Conservation (phyloP, 2,888 invertebrate genomes). For the Macropis europaea region DNA sequence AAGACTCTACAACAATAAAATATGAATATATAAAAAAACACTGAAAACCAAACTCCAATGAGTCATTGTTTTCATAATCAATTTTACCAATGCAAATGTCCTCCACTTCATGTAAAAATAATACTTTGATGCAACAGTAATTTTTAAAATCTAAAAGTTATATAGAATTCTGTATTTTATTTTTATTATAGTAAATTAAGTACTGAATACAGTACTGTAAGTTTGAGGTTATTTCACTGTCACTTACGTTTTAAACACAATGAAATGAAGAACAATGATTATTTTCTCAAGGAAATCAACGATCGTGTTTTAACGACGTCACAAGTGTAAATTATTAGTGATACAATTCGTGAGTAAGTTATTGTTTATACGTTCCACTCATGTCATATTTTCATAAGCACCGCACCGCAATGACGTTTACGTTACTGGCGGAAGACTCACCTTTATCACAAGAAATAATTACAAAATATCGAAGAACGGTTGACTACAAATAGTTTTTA, state of each 20-base stretch:
- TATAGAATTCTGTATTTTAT: neutral
- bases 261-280: neutral
- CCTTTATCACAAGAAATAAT: slow-evolving; percentile 19
- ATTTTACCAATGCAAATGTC: neutral
- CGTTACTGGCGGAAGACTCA: neutral
- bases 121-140: neutral
- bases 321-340: neutral
- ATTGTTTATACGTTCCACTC: slow-evolving; percentile 18
- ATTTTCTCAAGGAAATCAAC: neutral
- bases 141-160: neutral
- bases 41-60: neutral
- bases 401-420: neutral
- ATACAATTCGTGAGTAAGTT: neutral
- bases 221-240: slow-evolving; percentile 29
- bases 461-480: slow-evolving; percentile 29
- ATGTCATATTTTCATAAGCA: neutral
- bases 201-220: neutral
- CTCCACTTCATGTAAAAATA: neutral
- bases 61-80: slow-evolving; percentile 1
- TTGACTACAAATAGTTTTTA: slow-evolving; percentile 24
- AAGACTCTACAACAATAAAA: neutral
- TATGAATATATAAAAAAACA: neutral
- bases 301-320: neutral
- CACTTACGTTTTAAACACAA: neutral
- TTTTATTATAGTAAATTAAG: neutral